Base-by-base conservation (phyloP, 1,140 invertebrate species). In the Zaprionus capensis region DNA sequence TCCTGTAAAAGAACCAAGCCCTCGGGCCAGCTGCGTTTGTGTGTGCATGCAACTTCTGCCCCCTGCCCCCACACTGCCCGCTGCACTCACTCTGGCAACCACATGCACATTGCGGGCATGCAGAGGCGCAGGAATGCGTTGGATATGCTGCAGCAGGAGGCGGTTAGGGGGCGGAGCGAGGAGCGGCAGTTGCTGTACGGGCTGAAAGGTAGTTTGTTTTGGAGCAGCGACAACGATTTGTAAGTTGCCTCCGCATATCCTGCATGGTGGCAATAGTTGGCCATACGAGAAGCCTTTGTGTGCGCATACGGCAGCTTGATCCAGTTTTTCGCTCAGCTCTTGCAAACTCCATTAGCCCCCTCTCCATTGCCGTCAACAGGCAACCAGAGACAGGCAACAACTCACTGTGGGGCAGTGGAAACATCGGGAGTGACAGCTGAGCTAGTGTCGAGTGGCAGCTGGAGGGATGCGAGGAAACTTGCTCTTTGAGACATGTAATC, bases 271-370 rank as follows among this genome's bases (percentile, higher is more conserved):
- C 59, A 64, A 58, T 70, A 53, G 46, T 57, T 46, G 41, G 28
- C 5, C 41, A 58, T 51, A 51, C 53, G 53, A 57, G 70, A 56
- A 64, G 56, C 66, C 71, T 84, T 90, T 88, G 78, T 90, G 81
- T 46, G 6, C 71, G 62, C 65, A 44, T 81, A 70, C 69, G 61
- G 57, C 31, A 55, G 81, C 84, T 88, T 90, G 85, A 88, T 90
- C 84, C 75, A 88, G 62, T 81, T 86, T 78, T 81, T 87, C 44
- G 51, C 55, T 68, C 58, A 58, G 58, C 72, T 81, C 71, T 79
- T 81, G 69, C 67, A 79, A 83, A 88, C 84, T 88, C 85, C 84
- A 88, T 88, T 88, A 90, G 85, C 81, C 74, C 74, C 31, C 9
- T 34, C 9, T 34, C 9, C 31, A 34, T 34, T 34, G 31, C 31